A percentile compares a stretch with the other conserved stretches of the same genome.
Conservation (phyloP, 2,797 vertebrate genomes). For the Sandelia bainsii region DNA sequence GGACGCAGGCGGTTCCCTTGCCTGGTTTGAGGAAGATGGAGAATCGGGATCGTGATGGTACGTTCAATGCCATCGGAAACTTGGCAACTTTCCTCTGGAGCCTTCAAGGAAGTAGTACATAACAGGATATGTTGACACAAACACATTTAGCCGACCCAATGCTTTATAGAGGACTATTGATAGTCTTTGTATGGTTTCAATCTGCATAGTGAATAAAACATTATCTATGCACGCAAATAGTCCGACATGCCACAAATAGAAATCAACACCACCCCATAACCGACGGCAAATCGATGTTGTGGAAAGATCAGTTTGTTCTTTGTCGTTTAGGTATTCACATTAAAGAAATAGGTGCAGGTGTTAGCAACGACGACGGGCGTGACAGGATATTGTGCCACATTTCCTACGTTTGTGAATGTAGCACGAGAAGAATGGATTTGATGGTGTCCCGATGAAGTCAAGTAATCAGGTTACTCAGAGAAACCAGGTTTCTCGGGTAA, state of each 20-base stretch:
- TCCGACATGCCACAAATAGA: background rate
- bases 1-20: slow-evolving; percentile 56
- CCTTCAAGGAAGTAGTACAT: background rate
- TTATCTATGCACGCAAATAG: background rate
- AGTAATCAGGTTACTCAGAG: no score
- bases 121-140: no score
- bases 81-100: slow-evolving; percentile 2
- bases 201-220: no score
- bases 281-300: background rate
- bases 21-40: slow-evolving; percentile 74
- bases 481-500: no score
- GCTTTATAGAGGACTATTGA: background rate
- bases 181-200: background rate
- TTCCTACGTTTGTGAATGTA: background rate
- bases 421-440: slow-evolving; percentile 17
- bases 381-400: fast-evolving
- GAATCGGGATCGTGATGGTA: slow-evolving; percentile 56
- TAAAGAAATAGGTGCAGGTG: background rate
- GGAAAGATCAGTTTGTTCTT: background rate
- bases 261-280: background rate
- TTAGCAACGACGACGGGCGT: background rate
- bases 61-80: slow-evolving; percentile 34
- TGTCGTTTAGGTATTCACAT: background rate
- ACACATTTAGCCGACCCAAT: no score
- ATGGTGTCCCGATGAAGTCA: background rate